Evolutionary conservation across 2,113 vertebrate genomes (phyloP).

Genomic region (Scolopax mira): DNA sequence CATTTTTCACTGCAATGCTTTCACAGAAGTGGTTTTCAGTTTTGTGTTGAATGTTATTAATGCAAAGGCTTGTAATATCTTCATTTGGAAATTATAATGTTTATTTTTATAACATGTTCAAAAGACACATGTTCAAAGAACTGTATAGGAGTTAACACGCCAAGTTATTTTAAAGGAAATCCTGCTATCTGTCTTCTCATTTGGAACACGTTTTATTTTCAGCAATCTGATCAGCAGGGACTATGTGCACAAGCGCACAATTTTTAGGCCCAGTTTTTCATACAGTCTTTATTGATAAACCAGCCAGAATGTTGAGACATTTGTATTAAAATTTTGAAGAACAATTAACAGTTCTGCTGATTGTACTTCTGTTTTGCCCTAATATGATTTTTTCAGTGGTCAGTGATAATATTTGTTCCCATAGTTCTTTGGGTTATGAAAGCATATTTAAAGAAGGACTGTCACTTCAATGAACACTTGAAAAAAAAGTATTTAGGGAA

Average conservation of each 20-base stretch:
- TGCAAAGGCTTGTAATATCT: neutral
- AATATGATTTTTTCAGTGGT: neutral
- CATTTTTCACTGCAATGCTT: neutral
- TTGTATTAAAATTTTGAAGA: neutral
- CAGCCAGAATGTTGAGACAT: neutral
- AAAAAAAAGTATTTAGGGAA: neutral
- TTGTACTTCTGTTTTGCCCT: neutral
- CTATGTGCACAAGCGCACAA: neutral
- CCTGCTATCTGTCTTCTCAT: neutral
- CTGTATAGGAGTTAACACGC: neutral
- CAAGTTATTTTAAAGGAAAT: neutral
- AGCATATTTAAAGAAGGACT: neutral
- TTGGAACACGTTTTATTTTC: neutral
- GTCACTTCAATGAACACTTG: neutral
- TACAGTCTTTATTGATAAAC: neutral
- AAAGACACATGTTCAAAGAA: neutral
- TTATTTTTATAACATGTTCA: neutral
- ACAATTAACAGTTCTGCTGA: neutral
- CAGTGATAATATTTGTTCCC: neutral
- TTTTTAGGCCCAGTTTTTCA: neutral
- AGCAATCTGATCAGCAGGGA: neutral
- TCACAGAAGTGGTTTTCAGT: neutral
- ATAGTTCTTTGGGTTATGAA: neutral
- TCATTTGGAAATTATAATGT: neutral
- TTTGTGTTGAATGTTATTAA: neutral